Evolutionary conservation across 30 jellyfish, hydroid and myxozoan genomes (phyloP), one percentile per base, ranked within the genome.

Genomic region (Aurelia sp.): DNA sequence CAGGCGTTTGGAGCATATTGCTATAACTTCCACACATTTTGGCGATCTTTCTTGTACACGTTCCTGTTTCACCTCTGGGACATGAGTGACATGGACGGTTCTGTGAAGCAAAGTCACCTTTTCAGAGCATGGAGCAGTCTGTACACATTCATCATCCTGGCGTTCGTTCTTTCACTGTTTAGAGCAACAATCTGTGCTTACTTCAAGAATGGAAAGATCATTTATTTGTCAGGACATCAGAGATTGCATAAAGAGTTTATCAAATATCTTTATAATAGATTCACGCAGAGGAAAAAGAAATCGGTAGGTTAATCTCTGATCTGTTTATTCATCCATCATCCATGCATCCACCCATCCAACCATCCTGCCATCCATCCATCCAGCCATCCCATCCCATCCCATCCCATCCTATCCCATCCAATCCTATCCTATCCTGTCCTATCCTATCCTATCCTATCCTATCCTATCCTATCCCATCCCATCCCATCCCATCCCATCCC

Each of bases 31-130:
- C 86, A 82, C 70, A 50, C 92, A 22, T 82, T 68, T 55, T 82
- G 92, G 92, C 60, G 62, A 41, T 44, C 92, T 17, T 20, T 82
- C 63, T 51, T 70, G n/a, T 69, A 82, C 86, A 82, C 92, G 8
- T 16, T 65, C 62, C 33, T 68, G 51, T 38, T 82, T n/a, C 81
- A 77, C 19, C 9, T 11, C 24, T 72, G 84, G 92, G 50, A 30
- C 6, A 20, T 18, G 47, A 41, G 20, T 11, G 92, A 82, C 3
- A 3, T 50, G 22, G 80, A 18, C 52, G 4, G 50, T 13, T 44
- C 33, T 16, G 48, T 58, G 10, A 50, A 35, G 64, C 61, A 70
- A 17, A 38, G 62, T 21, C 63, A 68, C 51, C 44, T 11, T 31
- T 69, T 82, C 74, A 35, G 60, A 8, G 62, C 74, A 13, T 71